Evolutionary conservation across 2,113 vertebrate species (phyloP).

Genomic region (Chitala chitala): DNA sequence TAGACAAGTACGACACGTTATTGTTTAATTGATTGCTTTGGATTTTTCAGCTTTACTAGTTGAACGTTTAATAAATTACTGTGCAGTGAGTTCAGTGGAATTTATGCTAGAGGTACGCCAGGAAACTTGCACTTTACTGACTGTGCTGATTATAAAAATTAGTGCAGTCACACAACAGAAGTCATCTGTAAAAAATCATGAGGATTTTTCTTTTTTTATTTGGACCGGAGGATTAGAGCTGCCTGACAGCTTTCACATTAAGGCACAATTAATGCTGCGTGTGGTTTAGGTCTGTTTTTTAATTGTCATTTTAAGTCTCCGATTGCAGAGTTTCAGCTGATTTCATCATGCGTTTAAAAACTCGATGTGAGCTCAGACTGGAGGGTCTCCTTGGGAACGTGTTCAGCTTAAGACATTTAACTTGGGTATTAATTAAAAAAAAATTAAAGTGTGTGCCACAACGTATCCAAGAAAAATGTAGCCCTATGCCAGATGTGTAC

Average conservation of each 20-base stretch:
- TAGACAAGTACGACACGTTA: too few relatives aligned
- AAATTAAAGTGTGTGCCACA: constrained; percentile 15
- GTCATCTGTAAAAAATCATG: neutral
- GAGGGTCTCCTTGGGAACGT: neutral
- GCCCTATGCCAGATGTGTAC: constrained; percentile 20
- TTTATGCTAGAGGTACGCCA: neutral
- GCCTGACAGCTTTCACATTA: neutral
- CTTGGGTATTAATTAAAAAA: constrained; percentile 15
- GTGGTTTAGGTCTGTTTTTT: constrained; percentile 7
- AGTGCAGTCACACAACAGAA: neutral
- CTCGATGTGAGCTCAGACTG: neutral
- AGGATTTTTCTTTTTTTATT: neutral
- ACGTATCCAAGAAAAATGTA: constrained; percentile 21
- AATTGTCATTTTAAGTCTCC: constrained; percentile 6
- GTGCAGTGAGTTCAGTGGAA: too few relatives aligned
- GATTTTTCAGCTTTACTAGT: too few relatives aligned
- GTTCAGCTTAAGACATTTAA: constrained; percentile 25
- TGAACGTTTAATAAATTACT: too few relatives aligned
- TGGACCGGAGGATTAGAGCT: neutral
- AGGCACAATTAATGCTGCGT: neutral
- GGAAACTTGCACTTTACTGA: neutral
- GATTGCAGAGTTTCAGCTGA: constrained; percentile 15
- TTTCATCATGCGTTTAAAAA: constrained; percentile 23
- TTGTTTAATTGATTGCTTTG: too few relatives aligned
- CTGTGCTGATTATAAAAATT: neutral